These are phyloP conservation scores for Berghia stephanieae DNA, from an alignment of 1,140 invertebrate genomes.

Conservation along the genomic window DNA sequence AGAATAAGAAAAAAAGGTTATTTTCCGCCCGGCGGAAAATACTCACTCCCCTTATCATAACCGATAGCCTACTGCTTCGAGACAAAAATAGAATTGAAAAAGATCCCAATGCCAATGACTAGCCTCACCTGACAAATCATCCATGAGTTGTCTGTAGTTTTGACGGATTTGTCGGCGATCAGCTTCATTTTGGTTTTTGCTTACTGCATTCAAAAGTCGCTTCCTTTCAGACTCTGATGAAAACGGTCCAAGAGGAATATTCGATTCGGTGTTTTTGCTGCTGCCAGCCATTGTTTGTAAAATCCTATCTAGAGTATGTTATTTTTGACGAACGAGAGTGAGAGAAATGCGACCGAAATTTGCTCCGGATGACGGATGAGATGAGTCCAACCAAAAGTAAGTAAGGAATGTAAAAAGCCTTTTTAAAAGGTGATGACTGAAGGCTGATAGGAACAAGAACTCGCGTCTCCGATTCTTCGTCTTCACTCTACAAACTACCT, in stretches of 20 bases:
- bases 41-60: not conserved
- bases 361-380: no score
- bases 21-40: not conserved
- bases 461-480: no score
- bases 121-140: constrained; percentile 33
- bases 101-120: no score
- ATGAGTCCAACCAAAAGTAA: no score
- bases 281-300: constrained; percentile 14
- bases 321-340: no score
- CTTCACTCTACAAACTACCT: no score
- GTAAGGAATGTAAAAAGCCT: no score
- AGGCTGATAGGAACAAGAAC: no score
- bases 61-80: not conserved
- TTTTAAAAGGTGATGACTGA: no score
- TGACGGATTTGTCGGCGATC: constrained; percentile 33
- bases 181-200: constrained; percentile 31
- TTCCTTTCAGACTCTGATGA: constrained; percentile 16
- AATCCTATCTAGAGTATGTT: not conserved
- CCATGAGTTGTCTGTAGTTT: constrained; percentile 32
- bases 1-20: no score
- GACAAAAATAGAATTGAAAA: not conserved
- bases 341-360: no score
- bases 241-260: constrained; percentile 12
- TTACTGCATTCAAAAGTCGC: constrained; percentile 20
- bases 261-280: not conserved